phyloP scores from a whole-genome alignment of 2,113 vertebrate species.

The Petromus typicus region DNA sequence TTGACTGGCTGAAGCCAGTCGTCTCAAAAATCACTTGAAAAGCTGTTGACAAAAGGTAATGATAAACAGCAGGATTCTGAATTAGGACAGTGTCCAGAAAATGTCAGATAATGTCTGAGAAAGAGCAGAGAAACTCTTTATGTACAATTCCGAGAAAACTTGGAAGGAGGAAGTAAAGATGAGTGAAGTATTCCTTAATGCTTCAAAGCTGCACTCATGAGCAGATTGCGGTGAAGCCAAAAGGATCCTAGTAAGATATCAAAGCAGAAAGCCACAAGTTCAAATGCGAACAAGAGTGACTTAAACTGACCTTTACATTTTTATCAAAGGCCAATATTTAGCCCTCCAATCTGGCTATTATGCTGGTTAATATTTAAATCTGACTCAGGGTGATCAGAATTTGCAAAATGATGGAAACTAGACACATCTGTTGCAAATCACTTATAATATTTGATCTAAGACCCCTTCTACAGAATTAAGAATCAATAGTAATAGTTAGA shows the following conservation, averaged over 20 bases:
- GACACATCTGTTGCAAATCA: background rate
- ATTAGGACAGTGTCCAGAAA: background rate
- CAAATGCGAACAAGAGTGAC: background rate
- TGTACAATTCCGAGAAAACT: background rate
- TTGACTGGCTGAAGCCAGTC: conserved; percentile 38
- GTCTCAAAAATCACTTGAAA: conserved; percentile 42
- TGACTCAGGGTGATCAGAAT: background rate
- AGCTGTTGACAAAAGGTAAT: conserved; percentile 41
- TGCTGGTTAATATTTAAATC: background rate
- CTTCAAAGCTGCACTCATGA: background rate
- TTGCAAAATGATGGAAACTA: background rate
- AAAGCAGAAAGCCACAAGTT: conserved; percentile 3
- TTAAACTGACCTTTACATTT: background rate
- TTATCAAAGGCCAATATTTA: background rate
- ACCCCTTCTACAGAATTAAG: conserved; percentile 52
- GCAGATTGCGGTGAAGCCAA: background rate
- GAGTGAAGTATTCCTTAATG: background rate
- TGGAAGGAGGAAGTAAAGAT: background rate
- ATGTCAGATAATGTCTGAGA: background rate
- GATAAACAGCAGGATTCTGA: conserved; percentile 26
- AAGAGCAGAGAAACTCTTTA: background rate
- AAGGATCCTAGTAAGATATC: background rate
- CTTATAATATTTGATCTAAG: background rate
- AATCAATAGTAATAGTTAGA: conserved; percentile 66
- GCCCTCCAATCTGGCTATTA: background rate